Conservation (phyloP, 1,140 invertebrate species). For the Cyphomyrmex costatus region DNA sequence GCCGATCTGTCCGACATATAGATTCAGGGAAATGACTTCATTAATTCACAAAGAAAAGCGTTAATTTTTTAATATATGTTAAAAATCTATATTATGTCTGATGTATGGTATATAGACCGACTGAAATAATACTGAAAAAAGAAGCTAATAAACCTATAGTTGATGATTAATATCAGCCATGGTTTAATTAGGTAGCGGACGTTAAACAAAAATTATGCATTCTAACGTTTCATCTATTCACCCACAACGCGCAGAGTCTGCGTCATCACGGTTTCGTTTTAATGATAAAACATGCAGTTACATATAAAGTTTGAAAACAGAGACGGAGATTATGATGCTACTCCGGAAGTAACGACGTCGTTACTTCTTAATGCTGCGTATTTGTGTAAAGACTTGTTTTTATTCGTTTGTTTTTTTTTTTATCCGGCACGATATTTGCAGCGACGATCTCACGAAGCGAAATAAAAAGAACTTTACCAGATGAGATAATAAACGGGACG, state of each 20-base stretch:
- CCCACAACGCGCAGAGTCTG: neutral
- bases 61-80: conserved; percentile 16
- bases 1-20: conserved; percentile 25
- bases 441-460: neutral
- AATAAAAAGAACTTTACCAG: conserved; percentile 32
- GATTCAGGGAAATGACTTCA: neutral
- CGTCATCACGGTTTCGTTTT: neutral
- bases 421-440: conserved; percentile 2
- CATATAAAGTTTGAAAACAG: conserved; percentile 39
- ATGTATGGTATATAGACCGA: too few relatives aligned
- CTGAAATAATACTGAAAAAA: neutral
- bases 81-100: neutral
- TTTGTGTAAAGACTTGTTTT: conserved; percentile 10
- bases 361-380: conserved; percentile 38
- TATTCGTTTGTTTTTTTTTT: conserved; percentile 8
- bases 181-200: neutral
- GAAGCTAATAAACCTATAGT: neutral
- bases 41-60: neutral
- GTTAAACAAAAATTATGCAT: neutral
- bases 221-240: neutral
- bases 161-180: neutral
- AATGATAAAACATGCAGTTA: conserved; percentile 23
- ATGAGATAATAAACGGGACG: conserved; percentile 58
- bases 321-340: conserved; percentile 1
- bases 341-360: conserved; percentile 31